phyloP scores from a whole-genome alignment of 2,797 vertebrate genomes.

The Gorsachius magnificus region DNA sequence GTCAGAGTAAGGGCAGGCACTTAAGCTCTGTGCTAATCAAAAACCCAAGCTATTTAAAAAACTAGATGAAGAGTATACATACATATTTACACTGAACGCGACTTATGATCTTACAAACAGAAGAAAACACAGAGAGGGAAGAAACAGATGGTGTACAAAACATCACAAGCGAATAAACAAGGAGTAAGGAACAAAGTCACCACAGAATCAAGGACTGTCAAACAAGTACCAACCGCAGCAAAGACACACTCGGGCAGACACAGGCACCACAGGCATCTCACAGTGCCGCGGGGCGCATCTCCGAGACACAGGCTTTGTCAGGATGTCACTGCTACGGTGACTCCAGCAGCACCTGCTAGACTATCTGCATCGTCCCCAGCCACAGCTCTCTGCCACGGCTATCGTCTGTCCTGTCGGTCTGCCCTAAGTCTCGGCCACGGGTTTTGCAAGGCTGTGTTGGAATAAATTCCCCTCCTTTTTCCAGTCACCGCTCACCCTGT shows the following conservation, averaged over 20 bases:
- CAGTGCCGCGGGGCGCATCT: background rate
- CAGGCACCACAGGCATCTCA: background rate
- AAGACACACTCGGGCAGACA: conserved; percentile 1
- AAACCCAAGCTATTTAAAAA: background rate
- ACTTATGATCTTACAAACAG: background rate
- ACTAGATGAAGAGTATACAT: background rate
- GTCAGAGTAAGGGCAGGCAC: background rate
- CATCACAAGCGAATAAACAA: conserved; percentile 38
- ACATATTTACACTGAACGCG: background rate
- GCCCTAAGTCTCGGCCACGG: background rate
- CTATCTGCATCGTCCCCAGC: background rate
- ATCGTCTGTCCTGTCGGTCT: background rate
- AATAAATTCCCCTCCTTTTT: background rate
- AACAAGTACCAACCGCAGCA: background rate
- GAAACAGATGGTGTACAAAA: conserved; percentile 61
- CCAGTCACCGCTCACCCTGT: background rate
- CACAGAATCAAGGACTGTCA: conserved; percentile 53
- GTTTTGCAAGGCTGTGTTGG: background rate
- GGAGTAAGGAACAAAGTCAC: conserved; percentile 31
- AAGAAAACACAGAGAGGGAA: background rate
- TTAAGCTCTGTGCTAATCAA: background rate
- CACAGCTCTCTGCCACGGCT: background rate
- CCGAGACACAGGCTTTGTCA: background rate
- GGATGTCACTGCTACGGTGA: background rate
- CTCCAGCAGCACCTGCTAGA: background rate